Conservation (phyloP, 2,113 vertebrate species). For the Dicerorhinus sumatrensis region DNA sequence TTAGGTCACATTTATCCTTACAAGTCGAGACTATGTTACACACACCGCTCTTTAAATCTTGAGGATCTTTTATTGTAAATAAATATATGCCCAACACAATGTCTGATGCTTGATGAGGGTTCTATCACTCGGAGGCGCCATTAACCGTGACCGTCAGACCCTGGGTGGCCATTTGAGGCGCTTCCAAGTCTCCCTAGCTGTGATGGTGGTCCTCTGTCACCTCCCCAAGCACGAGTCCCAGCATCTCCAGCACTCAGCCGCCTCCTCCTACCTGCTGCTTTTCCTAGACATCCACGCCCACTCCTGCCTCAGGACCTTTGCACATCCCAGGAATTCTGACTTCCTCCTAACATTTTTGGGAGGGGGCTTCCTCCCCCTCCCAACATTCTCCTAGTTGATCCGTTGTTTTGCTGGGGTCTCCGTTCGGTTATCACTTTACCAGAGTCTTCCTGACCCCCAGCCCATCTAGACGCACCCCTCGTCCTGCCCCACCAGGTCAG, state of each 20-base stretch:
- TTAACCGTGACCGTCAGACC: rapidly evolving
- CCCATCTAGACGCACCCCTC: background rate
- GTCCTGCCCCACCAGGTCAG: background rate
- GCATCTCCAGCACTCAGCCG: background rate
- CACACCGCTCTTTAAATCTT: too few relatives aligned
- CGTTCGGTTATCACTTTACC: background rate
- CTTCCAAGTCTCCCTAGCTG: background rate
- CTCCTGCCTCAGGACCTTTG: background rate
- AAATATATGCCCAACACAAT: rapidly evolving
- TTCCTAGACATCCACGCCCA: background rate
- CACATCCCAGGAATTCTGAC: background rate
- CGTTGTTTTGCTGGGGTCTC: background rate
- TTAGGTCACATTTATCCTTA: too few relatives aligned
- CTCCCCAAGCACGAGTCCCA: background rate
- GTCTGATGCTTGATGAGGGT: rapidly evolving
- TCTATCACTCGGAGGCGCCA: background rate
- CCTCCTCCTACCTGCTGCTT: background rate
- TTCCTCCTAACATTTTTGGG: too few relatives aligned
- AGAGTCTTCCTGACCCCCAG: background rate
- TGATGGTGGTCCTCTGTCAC: background rate
- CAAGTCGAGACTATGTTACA: background rate
- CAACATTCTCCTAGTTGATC: background rate
- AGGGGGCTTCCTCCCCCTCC: background rate
- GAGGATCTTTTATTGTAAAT: too few relatives aligned
- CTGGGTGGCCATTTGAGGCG: background rate